Conservation (phyloP, 2,113 vertebrate species). For the Hydrochoerus hydrochaeris region DNA sequence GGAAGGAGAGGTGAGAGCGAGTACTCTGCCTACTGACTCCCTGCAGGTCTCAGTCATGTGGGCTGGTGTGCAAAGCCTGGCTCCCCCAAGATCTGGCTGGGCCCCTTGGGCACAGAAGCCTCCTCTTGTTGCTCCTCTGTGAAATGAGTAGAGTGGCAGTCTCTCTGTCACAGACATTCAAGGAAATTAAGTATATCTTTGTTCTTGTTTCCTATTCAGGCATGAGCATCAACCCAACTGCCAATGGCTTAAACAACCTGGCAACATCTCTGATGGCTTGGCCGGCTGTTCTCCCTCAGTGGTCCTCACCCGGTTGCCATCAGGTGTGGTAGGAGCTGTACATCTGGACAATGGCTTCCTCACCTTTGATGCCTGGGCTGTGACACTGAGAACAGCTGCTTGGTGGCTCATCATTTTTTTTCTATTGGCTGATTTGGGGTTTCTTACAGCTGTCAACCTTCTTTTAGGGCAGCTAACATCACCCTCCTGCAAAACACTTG, state of each 20-base stretch:
- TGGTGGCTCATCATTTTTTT: too few relatives aligned
- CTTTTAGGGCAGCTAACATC: neutral
- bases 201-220: neutral
- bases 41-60: neutral
- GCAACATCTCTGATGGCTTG: neutral
- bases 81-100: too few relatives aligned
- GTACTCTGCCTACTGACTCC: too few relatives aligned
- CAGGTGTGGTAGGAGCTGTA: neutral
- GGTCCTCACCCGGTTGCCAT: fast-evolving
- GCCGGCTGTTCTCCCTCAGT: neutral
- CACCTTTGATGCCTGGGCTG: neutral
- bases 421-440: neutral
- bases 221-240: neutral
- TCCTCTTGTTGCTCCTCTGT: neutral
- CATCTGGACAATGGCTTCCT: neutral
- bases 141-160: neutral
- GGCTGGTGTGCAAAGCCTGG: neutral
- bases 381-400: neutral
- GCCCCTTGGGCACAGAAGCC: neutral
- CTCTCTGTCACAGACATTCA: neutral
- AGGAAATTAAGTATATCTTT: neutral
- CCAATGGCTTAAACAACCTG: neutral
- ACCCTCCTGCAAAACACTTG: neutral
- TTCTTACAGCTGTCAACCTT: neutral
- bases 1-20: neutral